A percentile compares a stretch with the other conserved stretches of the same genome.
Conservation (phyloP, 2,888 invertebrate genomes). For the Itoplectis maculator region DNA sequence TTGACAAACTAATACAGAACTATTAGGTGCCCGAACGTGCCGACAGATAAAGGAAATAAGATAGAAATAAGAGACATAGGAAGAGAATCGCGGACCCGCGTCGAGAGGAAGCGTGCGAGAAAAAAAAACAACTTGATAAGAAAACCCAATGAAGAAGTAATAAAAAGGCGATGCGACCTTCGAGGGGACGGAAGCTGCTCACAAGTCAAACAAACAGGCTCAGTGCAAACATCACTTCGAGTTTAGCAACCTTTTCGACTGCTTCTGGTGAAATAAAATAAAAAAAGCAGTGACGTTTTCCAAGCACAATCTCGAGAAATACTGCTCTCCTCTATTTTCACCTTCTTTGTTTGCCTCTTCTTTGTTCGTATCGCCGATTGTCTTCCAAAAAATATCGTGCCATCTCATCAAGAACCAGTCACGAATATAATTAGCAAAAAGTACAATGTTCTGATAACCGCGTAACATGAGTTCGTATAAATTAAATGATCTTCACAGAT, state of each 20-base stretch:
- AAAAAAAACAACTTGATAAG: constrained; percentile 30
- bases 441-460: too few species aligned
- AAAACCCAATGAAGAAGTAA: constrained; percentile 26
- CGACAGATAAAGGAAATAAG: background rate
- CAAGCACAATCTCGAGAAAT: background rate
- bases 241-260: background rate
- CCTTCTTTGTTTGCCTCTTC: too few species aligned
- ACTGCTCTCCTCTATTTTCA: background rate
- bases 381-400: background rate
- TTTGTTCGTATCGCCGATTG: background rate
- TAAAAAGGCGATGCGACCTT: constrained; percentile 40
- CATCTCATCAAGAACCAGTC: background rate
- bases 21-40: constrained; percentile 32
- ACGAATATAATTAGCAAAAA: background rate
- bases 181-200: background rate
- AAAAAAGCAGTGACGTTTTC: background rate
- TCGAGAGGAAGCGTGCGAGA: background rate
- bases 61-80: constrained; percentile 14
- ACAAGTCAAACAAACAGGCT: background rate
- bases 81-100: background rate
- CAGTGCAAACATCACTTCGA: constrained; percentile 22
- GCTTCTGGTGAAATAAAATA: background rate
- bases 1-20: constrained; percentile 15
- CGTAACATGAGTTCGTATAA: too few species aligned
- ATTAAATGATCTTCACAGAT: too few species aligned